Evolutionary conservation across 2,888 invertebrate species (phyloP).

Genomic region (Caenorhabditis parvicauda): DNA sequence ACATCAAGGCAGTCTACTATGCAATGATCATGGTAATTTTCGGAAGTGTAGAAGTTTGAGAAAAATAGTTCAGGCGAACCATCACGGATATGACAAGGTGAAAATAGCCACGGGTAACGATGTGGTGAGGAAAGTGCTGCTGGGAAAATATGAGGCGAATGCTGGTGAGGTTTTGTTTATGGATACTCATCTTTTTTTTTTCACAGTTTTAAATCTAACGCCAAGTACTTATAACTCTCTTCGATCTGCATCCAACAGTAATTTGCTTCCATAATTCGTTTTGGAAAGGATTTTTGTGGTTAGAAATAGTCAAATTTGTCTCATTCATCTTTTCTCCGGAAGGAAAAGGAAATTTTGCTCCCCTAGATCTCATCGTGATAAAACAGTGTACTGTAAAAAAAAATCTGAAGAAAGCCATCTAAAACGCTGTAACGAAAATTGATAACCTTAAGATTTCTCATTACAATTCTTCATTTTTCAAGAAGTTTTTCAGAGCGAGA

Average conservation of each 20-base stretch:
- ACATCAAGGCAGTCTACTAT: too few relatives aligned
- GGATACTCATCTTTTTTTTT: not conserved
- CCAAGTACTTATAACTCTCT: not conserved
- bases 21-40: too few relatives aligned
- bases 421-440: too few relatives aligned
- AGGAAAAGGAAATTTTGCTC: not conserved
- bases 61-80: constrained; percentile 15
- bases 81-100: not conserved
- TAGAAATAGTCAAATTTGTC: not conserved
- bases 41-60: constrained; percentile 12
- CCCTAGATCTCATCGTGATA: not conserved
- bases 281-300: not conserved
- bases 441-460: too few relatives aligned
- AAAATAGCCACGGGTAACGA: constrained; percentile 8
- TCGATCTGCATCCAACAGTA: too few relatives aligned
- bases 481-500: too few relatives aligned
- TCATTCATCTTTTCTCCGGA: not conserved
- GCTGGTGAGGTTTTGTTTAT: constrained; percentile 2
- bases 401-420: too few relatives aligned
- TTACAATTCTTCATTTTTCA: too few relatives aligned
- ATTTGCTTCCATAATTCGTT: too few relatives aligned
- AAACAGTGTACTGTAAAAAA: too few relatives aligned
- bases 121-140: not conserved
- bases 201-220: not conserved
- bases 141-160: not conserved